Evolutionary conservation across 2,888 invertebrate genomes (phyloP).

Genomic region (Schrankia costaestrigalis): DNA sequence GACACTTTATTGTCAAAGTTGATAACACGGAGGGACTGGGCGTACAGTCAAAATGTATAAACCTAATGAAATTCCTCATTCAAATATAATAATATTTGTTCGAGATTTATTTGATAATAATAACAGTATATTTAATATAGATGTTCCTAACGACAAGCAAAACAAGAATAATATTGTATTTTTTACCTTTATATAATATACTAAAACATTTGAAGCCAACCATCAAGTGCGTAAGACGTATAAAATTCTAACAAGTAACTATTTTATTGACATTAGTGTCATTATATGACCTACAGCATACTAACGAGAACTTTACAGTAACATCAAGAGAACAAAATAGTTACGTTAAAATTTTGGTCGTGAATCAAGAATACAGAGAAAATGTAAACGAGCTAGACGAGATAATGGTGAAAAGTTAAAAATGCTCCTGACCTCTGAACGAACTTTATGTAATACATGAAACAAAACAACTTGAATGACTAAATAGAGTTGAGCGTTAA

Average conservation of each 20-base stretch:
- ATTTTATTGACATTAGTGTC: constrained; percentile 8
- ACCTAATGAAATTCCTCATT: constrained; percentile 32
- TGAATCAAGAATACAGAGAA: background rate
- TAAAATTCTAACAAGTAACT: constrained; percentile 7
- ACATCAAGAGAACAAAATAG: constrained; percentile 7
- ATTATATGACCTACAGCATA: constrained; percentile 10
- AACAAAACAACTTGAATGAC: constrained; percentile 1
- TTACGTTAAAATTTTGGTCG: constrained; percentile 6
- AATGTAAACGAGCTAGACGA: background rate
- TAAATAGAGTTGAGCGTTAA: background rate
- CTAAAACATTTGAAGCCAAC: no score
- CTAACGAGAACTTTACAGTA: constrained; percentile 4
- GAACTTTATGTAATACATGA: constrained; percentile 3
- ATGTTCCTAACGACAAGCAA: no score
- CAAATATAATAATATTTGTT: constrained; percentile 1
- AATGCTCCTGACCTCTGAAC: constrained; percentile 1
- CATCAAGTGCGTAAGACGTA: no score
- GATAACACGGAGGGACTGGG: constrained; percentile 43
- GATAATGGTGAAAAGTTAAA: constrained; percentile 1
- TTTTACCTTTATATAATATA: no score
- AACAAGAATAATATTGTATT: no score
- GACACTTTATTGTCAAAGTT: constrained; percentile 60
- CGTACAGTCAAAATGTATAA: constrained; percentile 27
- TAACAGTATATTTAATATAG: no score
- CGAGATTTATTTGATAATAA: constrained; percentile 3